Evolutionary conservation across 1,140 invertebrate genomes (phyloP), one percentile per base, ranked within the genome.

Genomic region (Thalassaphorura encarpata): DNA sequence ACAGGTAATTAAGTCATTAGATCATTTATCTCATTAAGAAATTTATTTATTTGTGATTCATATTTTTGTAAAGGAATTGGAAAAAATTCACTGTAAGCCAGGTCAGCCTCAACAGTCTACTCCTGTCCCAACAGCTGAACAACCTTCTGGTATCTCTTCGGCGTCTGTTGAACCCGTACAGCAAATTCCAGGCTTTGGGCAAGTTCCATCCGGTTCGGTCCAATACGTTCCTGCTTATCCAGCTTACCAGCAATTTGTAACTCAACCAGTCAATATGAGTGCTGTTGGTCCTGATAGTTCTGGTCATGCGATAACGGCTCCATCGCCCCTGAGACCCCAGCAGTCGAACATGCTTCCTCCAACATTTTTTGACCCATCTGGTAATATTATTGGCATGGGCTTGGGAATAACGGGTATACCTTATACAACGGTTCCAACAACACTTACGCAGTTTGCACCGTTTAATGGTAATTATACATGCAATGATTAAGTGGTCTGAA

Each of bases 1-100:
- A 58, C 67, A 72, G 45, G 62, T 64, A 50, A 41, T 47, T 18
- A 64, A 66, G 53, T 53, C n/a, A 36, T 11, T n/a, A n/a, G 11
- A n/a, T 11, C 33, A 36, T n/a, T 36, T 36, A 11, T n/a, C n/a
- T 36, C 33, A 36, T 11, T 11, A 11, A 36, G 33, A 36, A 36
- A n/a, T 27, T 28, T 33, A 31, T 52, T 18, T 28, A 27, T 3
- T 42, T 42, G 54, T 39, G 23, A 24, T 13, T 36, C 23, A 23
- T 36, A 31, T 18, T 21, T 33, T 56, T 59, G 21, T 40, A n/a
- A n/a, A 59, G 53, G 57, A 60, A 45, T 53, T 59, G 33, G 52
- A 49, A 23, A 60, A 56, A 46, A 56, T 59, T 24, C 57, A 59
- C 39, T 31, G 41, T 23, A 36, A 36, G 15, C 8, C 11, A 39